Evolutionary conservation across 2,113 vertebrate species (phyloP), one percentile per base, ranked within the genome.

Genomic region (Sceloporus undulatus): DNA sequence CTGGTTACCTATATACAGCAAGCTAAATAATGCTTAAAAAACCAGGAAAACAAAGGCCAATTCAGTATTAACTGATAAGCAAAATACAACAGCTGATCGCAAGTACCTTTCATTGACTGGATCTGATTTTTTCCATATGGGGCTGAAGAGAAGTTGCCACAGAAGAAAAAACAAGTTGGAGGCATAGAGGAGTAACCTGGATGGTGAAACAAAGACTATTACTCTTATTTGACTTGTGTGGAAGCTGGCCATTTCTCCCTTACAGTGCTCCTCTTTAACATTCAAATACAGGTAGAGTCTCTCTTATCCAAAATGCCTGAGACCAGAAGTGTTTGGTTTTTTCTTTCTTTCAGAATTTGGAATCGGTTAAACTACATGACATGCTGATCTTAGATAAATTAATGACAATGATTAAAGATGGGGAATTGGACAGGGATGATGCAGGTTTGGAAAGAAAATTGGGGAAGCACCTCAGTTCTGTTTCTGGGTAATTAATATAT

Each of bases 151-250:
- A 99, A 99, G 96, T 98, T n/a, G 68, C 99, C 99, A 96, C 98
- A 99, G 5, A 99, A 97, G 92, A 99, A 98, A 91, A 99, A 99
- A 93, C 99, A 99, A 40, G 98, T 99, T 88, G 99, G 99, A 91
- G 99, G 99, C 93, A 97, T 97, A 10, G 98, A 95, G 56, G 98
- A 98, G 88, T 99, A 99, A n/a, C n/a, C 99, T 99, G 91, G 79
- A 91, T 75, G 88, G 62, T 87, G 92, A 1, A 95, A 89, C 18
- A 23, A 4, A 34, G 81, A 29, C 7, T n/a, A n/a, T 79, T 27
- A 79, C 38, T 79, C n/a, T 9, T 0, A 82, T 56, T 0, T 27
- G 40, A 27, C 0, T 38, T 0, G 23, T 2, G 14, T 42, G 74
- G 71, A 79, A 86, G 11, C n/a, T 23, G 29, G 16, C 19, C 5